Percentiles rank a stretch among this genome's conserved stretches.
Conservation (phyloP, 2,888 invertebrate genomes). For the Pheosia tremula region DNA sequence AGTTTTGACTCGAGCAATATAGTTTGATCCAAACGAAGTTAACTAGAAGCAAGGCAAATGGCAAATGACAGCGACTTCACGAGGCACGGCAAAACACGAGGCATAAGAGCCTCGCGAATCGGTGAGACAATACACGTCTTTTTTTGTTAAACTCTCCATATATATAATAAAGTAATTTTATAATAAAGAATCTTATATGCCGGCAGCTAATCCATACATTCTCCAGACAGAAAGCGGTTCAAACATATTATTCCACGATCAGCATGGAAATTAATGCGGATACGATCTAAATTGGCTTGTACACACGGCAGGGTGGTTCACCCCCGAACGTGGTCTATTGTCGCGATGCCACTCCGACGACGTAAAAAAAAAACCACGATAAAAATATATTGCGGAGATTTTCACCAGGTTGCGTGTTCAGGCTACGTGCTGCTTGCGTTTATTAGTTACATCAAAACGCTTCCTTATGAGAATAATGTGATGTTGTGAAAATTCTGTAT, state of each 20-base stretch:
- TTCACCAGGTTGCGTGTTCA: conserved; percentile 28
- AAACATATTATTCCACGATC: conserved; percentile 6
- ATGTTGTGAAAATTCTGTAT: no score
- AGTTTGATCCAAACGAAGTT: no score
- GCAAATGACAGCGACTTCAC: no score
- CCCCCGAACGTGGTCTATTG: conserved; percentile 31
- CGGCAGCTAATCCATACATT: conserved; percentile 1
- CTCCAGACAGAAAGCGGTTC: not conserved
- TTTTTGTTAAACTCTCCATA: not conserved
- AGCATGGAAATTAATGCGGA: conserved; percentile 25
- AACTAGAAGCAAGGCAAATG: no score
- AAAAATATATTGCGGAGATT: conserved; percentile 32
- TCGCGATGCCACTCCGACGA: conserved; percentile 7
- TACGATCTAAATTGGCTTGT: conserved; percentile 27
- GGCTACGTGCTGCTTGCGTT: conserved; percentile 3
- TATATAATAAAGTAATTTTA: not conserved
- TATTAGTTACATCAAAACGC: conserved; percentile 39
- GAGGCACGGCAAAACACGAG: no score
- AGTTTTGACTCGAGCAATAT: no score
- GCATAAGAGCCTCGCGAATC: no score
- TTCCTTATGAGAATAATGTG: conserved; percentile 26
- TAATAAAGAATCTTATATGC: not conserved
- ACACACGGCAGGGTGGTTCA: conserved; percentile 16
- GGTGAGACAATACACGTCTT: no score
- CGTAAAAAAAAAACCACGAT: conserved; percentile 28